Percentiles rank a stretch among this genome's conserved stretches.
Evolutionary conservation across 2,113 vertebrate species (phyloP).

Genomic region (Pelmatolapia mariae): DNA sequence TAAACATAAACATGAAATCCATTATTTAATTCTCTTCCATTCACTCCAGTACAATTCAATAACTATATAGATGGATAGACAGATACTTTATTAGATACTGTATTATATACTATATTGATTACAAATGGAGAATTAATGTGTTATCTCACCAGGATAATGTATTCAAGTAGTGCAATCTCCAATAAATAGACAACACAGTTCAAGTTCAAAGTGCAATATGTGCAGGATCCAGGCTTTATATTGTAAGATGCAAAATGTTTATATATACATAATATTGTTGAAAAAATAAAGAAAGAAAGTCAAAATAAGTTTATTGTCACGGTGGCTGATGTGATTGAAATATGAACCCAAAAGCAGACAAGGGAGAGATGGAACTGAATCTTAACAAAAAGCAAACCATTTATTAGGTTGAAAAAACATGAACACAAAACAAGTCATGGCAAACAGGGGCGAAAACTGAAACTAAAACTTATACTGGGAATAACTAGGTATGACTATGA

Average conservation of each 20-base stretch:
- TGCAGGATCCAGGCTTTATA: accelerated
- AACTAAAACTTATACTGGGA: too few species aligned
- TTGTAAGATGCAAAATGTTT: background rate
- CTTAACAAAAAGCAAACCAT: background rate
- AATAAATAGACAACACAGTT: background rate
- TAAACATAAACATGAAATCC: background rate
- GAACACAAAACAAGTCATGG: accelerated
- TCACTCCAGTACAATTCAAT: background rate
- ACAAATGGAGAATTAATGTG: background rate
- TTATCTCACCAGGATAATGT: accelerated
- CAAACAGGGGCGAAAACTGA: too few species aligned
- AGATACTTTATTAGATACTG: background rate
- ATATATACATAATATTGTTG: background rate
- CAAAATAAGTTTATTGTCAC: accelerated
- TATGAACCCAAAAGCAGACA: background rate
- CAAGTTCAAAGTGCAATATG: background rate
- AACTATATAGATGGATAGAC: background rate
- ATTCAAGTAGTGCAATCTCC: background rate
- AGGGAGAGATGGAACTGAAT: background rate
- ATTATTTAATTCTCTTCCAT: background rate
- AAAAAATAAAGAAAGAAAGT: background rate
- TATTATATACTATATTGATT: background rate
- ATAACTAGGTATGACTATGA: too few species aligned
- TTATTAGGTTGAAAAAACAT: too few species aligned
- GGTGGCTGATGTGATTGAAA: accelerated